A percentile compares a stretch with the other conserved stretches of the same genome.
phyloP scores from a whole-genome alignment of 2,797 vertebrate genomes.

The Odontamblyopus rebecca region DNA sequence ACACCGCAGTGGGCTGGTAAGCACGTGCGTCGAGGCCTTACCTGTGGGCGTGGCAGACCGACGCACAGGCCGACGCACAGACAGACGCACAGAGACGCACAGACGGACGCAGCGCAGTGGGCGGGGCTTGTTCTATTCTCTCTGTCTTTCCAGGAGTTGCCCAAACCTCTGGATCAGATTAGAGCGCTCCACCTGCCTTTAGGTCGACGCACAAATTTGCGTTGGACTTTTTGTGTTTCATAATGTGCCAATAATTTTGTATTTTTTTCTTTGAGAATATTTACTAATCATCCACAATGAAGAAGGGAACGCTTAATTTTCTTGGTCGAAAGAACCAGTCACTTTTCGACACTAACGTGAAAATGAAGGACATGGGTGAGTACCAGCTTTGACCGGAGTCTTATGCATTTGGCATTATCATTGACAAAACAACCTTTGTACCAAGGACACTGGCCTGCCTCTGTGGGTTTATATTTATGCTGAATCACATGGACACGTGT shows the following conservation, averaged over 20 bases:
- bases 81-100: slow-evolving; percentile 10
- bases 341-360: slow-evolving; percentile 73
- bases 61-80: slow-evolving; percentile 23
- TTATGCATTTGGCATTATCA: neutral
- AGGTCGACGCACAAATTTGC: neutral
- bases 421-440: slow-evolving; percentile 49
- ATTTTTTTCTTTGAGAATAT: neutral
- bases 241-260: slow-evolving; percentile 43
- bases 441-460: slow-evolving; percentile 16
- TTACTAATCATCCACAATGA: slow-evolving; percentile 57
- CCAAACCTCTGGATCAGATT: slow-evolving; percentile 31
- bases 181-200: slow-evolving; percentile 43
- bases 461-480: neutral
- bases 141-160: slow-evolving; percentile 29
- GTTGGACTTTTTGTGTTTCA: slow-evolving; percentile 38
- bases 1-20: slow-evolving; percentile 26
- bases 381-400: slow-evolving; percentile 3
- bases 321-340: slow-evolving; percentile 71
- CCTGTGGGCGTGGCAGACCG: slow-evolving; percentile 48
- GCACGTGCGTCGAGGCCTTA: slow-evolving; percentile 51
- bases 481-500: neutral
- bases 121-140: slow-evolving; percentile 66
- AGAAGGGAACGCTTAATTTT: slow-evolving; percentile 66
- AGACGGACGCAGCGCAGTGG: slow-evolving; percentile 39
- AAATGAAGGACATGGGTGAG: slow-evolving; percentile 77